phyloP scores from a whole-genome alignment of 2,888 invertebrate genomes.

The Melieria crassipennis region DNA sequence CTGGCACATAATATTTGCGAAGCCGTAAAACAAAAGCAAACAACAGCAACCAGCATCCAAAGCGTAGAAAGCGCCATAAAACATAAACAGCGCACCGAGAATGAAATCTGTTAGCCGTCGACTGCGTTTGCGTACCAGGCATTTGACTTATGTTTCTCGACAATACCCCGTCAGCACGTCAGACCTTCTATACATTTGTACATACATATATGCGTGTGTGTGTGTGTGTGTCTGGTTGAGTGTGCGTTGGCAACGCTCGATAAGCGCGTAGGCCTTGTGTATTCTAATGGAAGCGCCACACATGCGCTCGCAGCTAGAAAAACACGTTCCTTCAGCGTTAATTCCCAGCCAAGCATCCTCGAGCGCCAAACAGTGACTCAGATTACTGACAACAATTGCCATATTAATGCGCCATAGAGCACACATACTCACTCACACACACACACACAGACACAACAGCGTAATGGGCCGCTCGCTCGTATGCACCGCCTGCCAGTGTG shows the following conservation, averaged over 20 bases:
- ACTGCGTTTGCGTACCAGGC: too few species aligned
- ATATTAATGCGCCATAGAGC: background rate
- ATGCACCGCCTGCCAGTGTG: background rate
- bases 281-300: background rate
- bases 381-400: slow-evolving; percentile 20
- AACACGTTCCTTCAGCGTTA: slow-evolving; percentile 14
- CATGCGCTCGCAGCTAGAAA: too few species aligned
- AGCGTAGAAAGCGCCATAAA: too few species aligned
- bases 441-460: background rate
- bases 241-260: background rate
- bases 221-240: background rate
- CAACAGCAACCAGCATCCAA: too few species aligned
- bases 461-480: background rate
- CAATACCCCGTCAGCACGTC: too few species aligned
- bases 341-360: slow-evolving; percentile 14
- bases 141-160: too few species aligned
- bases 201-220: background rate
- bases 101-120: too few species aligned
- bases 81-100: too few species aligned
- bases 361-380: slow-evolving; percentile 9
- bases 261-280: background rate
- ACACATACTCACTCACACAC: background rate
- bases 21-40: too few species aligned
- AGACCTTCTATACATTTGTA: too few species aligned
- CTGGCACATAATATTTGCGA: too few species aligned